Conservation (phyloP, 2,888 invertebrate species). For the Melanophora roralis region DNA sequence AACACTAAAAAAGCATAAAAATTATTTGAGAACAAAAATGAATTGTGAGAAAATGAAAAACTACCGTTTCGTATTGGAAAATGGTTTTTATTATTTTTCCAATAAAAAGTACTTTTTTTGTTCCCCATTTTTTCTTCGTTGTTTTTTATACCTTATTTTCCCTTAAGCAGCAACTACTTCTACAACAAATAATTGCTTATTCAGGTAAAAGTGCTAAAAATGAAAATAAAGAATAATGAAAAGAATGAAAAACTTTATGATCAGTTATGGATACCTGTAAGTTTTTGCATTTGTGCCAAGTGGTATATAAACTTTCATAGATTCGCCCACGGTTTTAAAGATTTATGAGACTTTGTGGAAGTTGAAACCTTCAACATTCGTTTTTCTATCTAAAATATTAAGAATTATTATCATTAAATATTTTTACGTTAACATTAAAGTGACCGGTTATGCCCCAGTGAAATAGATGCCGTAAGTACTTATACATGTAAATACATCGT, state of each 20-base stretch:
- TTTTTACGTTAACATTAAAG: conserved; percentile 11
- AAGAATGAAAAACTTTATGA: conserved; percentile 31
- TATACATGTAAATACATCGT: no score
- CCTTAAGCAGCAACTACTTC: neutral
- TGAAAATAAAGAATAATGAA: neutral
- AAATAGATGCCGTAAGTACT: no score
- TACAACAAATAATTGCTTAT: conserved; percentile 45
- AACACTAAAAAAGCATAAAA: conserved; percentile 9
- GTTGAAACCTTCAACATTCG: neutral
- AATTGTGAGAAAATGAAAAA: conserved; percentile 34
- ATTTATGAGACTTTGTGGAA: conserved; percentile 35
- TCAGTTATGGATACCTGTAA: conserved; percentile 28
- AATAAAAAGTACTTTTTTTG: neutral
- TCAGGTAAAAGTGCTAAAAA: conserved; percentile 33
- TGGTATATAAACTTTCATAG: neutral
- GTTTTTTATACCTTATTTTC: neutral
- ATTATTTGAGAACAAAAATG: neutral
- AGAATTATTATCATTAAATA: conserved; percentile 11
- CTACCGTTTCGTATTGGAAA: conserved; percentile 38
- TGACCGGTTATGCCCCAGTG: neutral
- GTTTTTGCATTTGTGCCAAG: conserved; percentile 24
- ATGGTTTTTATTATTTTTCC: conserved; percentile 8
- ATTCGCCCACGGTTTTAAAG: conserved; percentile 12
- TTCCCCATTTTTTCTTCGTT: neutral
- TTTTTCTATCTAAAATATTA: neutral